These are phyloP conservation scores for Mesitornis unicolor DNA, from an alignment of 2,113 vertebrate genomes.

Conservation along the genomic window DNA sequence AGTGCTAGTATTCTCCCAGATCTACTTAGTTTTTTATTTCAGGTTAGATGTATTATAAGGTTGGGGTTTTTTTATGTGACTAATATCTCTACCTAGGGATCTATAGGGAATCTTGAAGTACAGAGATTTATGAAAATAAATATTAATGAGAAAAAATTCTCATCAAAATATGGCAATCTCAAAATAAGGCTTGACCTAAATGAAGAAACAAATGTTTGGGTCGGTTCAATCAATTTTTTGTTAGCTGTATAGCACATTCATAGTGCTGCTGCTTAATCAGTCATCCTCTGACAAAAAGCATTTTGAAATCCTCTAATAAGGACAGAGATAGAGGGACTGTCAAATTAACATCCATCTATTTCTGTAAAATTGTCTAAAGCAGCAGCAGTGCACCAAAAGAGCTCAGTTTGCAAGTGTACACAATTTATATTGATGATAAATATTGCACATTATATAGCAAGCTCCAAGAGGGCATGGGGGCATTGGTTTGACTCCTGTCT, in stretches of 20 bases:
- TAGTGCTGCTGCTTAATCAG: neutral
- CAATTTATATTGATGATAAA: neutral
- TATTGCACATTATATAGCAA: neutral
- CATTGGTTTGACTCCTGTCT: neutral
- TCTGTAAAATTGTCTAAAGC: neutral
- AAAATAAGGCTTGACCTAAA: neutral
- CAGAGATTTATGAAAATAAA: neutral
- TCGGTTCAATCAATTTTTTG: neutral
- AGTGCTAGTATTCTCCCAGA: neutral
- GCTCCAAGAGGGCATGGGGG: neutral
- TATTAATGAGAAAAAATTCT: neutral
- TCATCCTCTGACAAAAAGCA: neutral
- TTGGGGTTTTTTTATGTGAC: neutral
- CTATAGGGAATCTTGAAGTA: neutral
- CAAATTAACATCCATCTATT: neutral
- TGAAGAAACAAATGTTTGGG: neutral
- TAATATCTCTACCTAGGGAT: neutral
- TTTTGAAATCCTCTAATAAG: neutral
- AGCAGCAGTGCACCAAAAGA: neutral
- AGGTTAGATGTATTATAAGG: neutral
- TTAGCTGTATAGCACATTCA: neutral
- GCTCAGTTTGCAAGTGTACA: neutral
- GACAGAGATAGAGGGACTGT: neutral
- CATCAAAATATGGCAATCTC: neutral
- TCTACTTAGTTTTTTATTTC: neutral